Conservation (phyloP, 1,140 invertebrate species). For the Megalonaias nervosa region DNA sequence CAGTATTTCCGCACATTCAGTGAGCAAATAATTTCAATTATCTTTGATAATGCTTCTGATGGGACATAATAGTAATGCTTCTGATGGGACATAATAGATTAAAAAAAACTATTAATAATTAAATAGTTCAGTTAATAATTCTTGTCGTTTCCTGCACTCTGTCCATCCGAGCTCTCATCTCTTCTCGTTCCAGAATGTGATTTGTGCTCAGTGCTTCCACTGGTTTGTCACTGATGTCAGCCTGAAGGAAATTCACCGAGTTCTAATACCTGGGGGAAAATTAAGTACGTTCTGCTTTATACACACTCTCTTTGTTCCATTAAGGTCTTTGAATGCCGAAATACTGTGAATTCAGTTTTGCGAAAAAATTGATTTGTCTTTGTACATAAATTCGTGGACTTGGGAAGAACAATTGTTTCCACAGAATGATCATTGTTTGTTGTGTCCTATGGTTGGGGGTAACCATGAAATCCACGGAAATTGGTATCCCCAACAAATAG, state of each 20-base stretch:
- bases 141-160: neutral
- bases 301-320: neutral
- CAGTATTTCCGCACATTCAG: too few species aligned
- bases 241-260: slow-evolving; percentile 36
- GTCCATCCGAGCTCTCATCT: neutral
- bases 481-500: too few species aligned
- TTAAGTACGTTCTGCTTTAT: slow-evolving; percentile 22
- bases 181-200: slow-evolving; percentile 15
- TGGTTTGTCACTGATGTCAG: slow-evolving; percentile 35
- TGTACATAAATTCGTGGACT: neutral
- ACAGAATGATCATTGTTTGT: too few species aligned
- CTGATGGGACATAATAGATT: too few species aligned
- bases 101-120: neutral
- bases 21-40: too few species aligned
- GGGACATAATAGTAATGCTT: too few species aligned
- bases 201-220: slow-evolving; percentile 47
- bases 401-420: neutral
- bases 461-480: too few species aligned
- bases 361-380: neutral
- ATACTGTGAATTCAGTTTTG: neutral
- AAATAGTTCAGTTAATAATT: neutral
- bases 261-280: slow-evolving; percentile 37
- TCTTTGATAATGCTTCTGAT: too few species aligned
- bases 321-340: neutral
- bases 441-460: too few species aligned